These are phyloP conservation scores for Cheilosia soror DNA, from an alignment of 2,888 invertebrate genomes.

Conservation along the genomic window DNA sequence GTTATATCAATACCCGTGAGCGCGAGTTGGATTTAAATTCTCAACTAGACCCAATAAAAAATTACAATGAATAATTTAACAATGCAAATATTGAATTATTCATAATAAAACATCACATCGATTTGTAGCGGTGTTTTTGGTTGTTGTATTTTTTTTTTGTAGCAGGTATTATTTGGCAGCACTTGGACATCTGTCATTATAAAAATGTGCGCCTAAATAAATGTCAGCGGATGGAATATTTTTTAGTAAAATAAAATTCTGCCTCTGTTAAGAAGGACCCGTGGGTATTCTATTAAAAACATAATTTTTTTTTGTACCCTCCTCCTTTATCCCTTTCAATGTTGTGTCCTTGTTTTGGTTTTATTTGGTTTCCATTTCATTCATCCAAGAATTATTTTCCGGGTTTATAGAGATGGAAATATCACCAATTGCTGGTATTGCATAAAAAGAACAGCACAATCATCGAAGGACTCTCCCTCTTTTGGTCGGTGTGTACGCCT, in stretches of 20 bases:
- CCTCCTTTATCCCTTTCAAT: constrained; percentile 12
- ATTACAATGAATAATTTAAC: constrained; percentile 54
- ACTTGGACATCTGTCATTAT: constrained; percentile 53
- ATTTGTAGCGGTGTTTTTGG: constrained; percentile 16
- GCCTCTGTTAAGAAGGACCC: constrained; percentile 30
- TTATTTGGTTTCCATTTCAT: constrained; percentile 15
- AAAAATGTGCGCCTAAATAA: constrained; percentile 43
- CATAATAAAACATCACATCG: constrained; percentile 53
- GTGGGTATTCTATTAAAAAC: constrained; percentile 19
- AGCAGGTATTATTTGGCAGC: constrained; percentile 57
- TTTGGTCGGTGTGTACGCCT: constrained; percentile 6
- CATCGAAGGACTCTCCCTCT: constrained; percentile 41
- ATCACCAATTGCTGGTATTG: constrained; percentile 42
- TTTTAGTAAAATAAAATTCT: constrained; percentile 32
- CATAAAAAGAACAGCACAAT: constrained; percentile 44
- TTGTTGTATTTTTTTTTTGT: no score
- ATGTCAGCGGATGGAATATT: constrained; percentile 45
- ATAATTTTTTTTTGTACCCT: background rate
- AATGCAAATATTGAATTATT: constrained; percentile 71
- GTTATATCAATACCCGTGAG: constrained; percentile 24
- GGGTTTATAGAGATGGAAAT: constrained; percentile 2
- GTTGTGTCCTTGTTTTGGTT: constrained; percentile 2
- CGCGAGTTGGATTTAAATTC: background rate
- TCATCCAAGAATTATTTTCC: constrained; percentile 11
- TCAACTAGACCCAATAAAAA: constrained; percentile 17